phyloP scores from a whole-genome alignment of 2,888 invertebrate genomes.

The Lathronympha strigana region DNA sequence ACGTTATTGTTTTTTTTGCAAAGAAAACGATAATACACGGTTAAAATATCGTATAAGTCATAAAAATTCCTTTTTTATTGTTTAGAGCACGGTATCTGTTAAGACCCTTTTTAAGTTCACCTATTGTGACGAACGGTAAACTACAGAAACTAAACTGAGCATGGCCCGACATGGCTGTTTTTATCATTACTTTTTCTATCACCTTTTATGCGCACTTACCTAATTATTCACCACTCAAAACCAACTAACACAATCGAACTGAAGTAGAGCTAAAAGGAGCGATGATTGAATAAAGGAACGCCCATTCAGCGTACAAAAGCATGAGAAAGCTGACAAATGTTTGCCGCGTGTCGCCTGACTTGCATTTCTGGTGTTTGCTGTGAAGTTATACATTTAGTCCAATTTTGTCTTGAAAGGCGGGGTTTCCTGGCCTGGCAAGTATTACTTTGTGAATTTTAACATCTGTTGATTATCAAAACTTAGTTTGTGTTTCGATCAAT shows the following conservation, averaged over 20 bases:
- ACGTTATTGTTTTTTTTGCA: too few relatives aligned
- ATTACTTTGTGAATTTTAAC: background rate
- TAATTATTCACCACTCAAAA: slow-evolving; percentile 15
- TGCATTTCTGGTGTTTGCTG: slow-evolving; percentile 24
- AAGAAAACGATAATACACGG: too few relatives aligned
- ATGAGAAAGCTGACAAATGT: slow-evolving; percentile 54
- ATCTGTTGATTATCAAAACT: background rate
- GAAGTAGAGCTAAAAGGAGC: slow-evolving; percentile 42
- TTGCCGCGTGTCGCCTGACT: slow-evolving; percentile 49
- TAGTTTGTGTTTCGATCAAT: too few relatives aligned
- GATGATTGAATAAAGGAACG: slow-evolving; percentile 62
- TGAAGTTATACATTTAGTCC: slow-evolving; percentile 7
- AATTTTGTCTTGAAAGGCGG: background rate
- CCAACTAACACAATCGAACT: slow-evolving; percentile 28
- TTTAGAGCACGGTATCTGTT: too few relatives aligned
- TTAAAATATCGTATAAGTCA: too few relatives aligned
- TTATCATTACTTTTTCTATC: too few relatives aligned
- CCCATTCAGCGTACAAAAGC: slow-evolving; percentile 53
- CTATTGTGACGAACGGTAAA: too few relatives aligned
- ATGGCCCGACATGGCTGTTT: too few relatives aligned
- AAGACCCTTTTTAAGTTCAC: too few relatives aligned
- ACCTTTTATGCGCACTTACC: background rate
- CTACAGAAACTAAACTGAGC: too few relatives aligned
- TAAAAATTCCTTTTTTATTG: too few relatives aligned
- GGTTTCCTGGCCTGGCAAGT: background rate